Conservation (phyloP, 2,888 invertebrate genomes). For the Notodonta dromedarius region DNA sequence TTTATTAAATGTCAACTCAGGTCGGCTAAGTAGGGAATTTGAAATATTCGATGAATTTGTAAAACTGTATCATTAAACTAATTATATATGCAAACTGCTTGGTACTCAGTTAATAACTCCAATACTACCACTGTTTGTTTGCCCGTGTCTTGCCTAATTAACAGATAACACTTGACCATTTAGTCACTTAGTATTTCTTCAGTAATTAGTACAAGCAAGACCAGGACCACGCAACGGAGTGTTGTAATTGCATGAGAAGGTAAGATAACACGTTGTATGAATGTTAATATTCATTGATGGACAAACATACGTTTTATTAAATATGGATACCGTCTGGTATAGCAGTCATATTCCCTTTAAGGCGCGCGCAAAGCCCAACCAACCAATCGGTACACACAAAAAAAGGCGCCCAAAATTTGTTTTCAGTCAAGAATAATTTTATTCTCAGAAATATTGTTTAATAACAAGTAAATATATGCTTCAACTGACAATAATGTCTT, state of each 20-base stretch:
- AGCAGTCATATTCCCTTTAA: background rate
- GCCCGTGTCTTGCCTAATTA: conserved; percentile 28
- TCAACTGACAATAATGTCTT: too few relatives aligned
- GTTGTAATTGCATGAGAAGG: conserved; percentile 48
- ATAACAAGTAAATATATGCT: too few relatives aligned
- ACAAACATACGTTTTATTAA: conserved; percentile 4
- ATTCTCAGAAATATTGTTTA: too few relatives aligned
- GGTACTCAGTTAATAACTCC: background rate
- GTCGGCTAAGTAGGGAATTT: background rate
- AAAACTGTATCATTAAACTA: too few relatives aligned
- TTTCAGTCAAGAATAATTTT: too few relatives aligned
- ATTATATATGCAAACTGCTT: background rate
- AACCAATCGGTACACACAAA: too few relatives aligned
- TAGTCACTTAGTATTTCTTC: conserved; percentile 31
- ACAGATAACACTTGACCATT: conserved; percentile 48
- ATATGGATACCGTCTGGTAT: background rate
- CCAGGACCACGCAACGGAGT: conserved; percentile 50
- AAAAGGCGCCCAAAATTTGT: too few relatives aligned
- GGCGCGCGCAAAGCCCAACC: background rate
- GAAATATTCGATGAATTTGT: background rate
- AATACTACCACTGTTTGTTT: conserved; percentile 6
- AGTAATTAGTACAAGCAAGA: conserved; percentile 38
- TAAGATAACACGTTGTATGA: conserved; percentile 42
- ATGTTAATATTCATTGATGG: conserved; percentile 33
- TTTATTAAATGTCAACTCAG: too few relatives aligned